Evolutionary conservation across 2,888 invertebrate genomes (phyloP), one percentile per base, ranked within the genome.

Genomic region (Diadegma fenestrale): DNA sequence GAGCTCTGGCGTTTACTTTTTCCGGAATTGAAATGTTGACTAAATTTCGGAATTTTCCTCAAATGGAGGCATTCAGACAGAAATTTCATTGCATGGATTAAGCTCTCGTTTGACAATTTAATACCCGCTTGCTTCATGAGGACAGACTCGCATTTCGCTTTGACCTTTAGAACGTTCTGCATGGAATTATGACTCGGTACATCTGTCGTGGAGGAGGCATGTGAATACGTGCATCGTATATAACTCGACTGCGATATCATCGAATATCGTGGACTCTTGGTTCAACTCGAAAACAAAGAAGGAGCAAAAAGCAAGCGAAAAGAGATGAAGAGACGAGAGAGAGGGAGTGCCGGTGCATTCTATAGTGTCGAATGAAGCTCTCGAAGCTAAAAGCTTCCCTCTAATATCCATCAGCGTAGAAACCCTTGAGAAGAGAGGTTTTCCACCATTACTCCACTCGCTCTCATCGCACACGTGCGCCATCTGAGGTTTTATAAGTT

Each of bases 361-460:
- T 76, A 72, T 61, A 76, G 33, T 77, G 80, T 76, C 76, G 80
- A 72, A 77, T 58, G 72, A 72, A 82, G 81, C 86, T 88, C 82
- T 87, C 84, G 84, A 84, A 61, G 88, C 84, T 88, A 87, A 88
- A 87, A 88, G 88, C 87, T 54, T 79, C 80, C 80, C 80, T 69
- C 71, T 85, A 82, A 87, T 87, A 83, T 80, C 73, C 76, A 76
- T 73, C 84, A 80, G 76, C 64, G 64, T 58, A 77, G 80, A 80
- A 71, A 77, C 84, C 64, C 80, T 84, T 51, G 71, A 72, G 71
- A 37, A n/a, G 19, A 84, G 79, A 73, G 78, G 19, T 58, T 63
- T 61, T 51, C 58, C 77, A 64, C 54, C 64, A 30, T 64, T 51
- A 64, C 73, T 43, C 17, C 33, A 33, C 41, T 43, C 61, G 54